phyloP scores from a whole-genome alignment of 1,140 invertebrate genomes.

The Bombus impatiens region DNA sequence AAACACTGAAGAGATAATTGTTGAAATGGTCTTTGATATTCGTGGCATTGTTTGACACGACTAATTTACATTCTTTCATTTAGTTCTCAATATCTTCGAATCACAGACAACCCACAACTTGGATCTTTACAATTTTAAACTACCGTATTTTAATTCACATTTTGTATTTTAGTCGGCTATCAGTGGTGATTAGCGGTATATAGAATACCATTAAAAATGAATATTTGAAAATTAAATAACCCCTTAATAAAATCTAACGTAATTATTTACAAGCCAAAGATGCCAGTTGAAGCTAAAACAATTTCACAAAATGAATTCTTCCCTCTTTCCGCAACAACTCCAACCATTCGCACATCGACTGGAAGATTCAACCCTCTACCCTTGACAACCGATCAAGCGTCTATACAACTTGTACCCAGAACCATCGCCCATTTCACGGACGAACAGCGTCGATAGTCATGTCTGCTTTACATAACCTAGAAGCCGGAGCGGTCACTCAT shows the following conservation, averaged over 20 bases:
- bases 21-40: background rate
- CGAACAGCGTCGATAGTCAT: constrained; percentile 44
- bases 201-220: background rate
- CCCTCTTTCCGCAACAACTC: background rate
- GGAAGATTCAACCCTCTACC: background rate
- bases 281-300: background rate
- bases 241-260: background rate
- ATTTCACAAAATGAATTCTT: background rate
- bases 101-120: background rate
- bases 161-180: background rate
- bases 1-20: background rate
- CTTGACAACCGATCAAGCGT: background rate
- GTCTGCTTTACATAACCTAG: constrained; percentile 74
- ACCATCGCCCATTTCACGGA: constrained; percentile 39
- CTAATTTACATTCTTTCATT: background rate
- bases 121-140: no score
- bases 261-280: background rate
- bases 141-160: background rate
- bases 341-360: background rate
- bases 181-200: no score
- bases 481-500: constrained; percentile 74
- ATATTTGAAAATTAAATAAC: background rate
- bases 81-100: background rate
- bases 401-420: background rate
- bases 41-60: no score